phyloP scores from a whole-genome alignment of 2,888 invertebrate species.

The Drosophila sordidula region DNA sequence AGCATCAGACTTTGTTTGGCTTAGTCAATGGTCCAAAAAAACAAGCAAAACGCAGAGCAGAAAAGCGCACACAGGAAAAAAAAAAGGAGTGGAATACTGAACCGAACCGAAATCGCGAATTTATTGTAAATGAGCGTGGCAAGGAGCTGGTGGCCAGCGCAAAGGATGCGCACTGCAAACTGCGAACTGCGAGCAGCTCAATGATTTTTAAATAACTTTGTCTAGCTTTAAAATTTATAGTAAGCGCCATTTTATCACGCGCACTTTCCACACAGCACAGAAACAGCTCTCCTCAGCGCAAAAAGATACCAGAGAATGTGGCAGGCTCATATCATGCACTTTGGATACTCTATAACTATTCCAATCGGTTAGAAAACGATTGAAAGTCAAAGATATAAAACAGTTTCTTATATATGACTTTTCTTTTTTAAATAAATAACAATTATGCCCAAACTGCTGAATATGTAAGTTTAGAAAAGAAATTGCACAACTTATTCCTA shows the following conservation, averaged over 20 bases:
- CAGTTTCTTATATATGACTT: no score
- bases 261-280: constrained; percentile 23
- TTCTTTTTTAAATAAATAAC: no score
- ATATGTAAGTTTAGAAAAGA: no score
- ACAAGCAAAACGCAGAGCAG: constrained; percentile 27
- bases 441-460: no score
- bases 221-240: constrained; percentile 72
- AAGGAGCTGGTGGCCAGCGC: constrained; percentile 17
- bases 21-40: constrained; percentile 80
- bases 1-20: constrained; percentile 82
- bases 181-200: constrained; percentile 48
- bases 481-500: no score
- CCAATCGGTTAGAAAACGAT: neutral
- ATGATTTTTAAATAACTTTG: constrained; percentile 64
- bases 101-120: constrained; percentile 75
- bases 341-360: constrained; percentile 2
- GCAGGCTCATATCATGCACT: neutral
- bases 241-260: constrained; percentile 64
- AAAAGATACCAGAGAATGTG: neutral
- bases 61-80: constrained; percentile 32
- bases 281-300: neutral
- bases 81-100: constrained; percentile 22
- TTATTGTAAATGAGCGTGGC: constrained; percentile 71
- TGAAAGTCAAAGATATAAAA: no score
- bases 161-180: constrained; percentile 35